These are phyloP conservation scores for Hecatera dysodea DNA, from an alignment of 2,888 invertebrate genomes.

Conservation along the genomic window DNA sequence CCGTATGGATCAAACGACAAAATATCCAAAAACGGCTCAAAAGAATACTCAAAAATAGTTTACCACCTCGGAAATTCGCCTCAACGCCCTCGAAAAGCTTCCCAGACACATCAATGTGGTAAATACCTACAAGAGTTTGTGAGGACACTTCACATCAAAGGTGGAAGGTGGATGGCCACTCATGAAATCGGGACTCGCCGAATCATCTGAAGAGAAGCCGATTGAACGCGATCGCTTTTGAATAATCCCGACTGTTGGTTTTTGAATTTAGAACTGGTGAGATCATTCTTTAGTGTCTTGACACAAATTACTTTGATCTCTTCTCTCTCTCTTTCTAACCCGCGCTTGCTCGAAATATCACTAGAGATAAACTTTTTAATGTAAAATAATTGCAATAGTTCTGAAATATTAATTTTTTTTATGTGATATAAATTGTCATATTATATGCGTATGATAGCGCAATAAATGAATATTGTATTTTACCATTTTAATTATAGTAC, in stretches of 20 bases:
- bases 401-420: too few relatives aligned
- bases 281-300: constrained; percentile 15
- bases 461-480: too few relatives aligned
- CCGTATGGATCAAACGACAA: neutral
- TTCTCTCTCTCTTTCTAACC: neutral
- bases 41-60: constrained; percentile 37
- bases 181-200: constrained; percentile 32
- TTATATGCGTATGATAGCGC: too few relatives aligned
- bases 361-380: too few relatives aligned
- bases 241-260: constrained; percentile 33
- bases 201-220: constrained; percentile 48
- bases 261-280: constrained; percentile 16
- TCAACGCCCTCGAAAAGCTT: constrained; percentile 44
- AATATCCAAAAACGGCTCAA: constrained; percentile 23
- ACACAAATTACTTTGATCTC: neutral
- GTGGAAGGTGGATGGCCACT: constrained; percentile 47
- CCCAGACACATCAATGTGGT: constrained; percentile 63
- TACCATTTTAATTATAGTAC: too few relatives aligned
- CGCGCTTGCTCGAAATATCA: too few relatives aligned
- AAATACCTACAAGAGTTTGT: constrained; percentile 66
- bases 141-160: constrained; percentile 63
- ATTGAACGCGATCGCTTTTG: constrained; percentile 39
- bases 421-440: too few relatives aligned
- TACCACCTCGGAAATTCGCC: constrained; percentile 46
- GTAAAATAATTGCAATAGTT: too few relatives aligned